Evolutionary conservation across 2,888 invertebrate genomes (phyloP).

Genomic region (Drosophila paramelanica): DNA sequence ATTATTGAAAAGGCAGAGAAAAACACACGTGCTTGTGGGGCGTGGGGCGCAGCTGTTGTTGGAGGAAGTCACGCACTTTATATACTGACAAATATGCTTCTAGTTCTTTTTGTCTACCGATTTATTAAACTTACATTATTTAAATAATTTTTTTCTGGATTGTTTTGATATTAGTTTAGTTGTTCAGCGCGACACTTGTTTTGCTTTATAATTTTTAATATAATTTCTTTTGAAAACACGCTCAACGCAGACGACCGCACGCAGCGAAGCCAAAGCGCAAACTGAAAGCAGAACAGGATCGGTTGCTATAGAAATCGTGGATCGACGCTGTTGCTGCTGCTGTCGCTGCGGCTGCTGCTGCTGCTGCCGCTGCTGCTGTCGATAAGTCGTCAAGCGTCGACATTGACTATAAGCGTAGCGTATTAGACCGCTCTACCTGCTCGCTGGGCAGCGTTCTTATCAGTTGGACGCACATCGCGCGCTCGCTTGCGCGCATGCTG

Average conservation of each 20-base stretch:
- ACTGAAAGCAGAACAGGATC: slow-evolving; percentile 71
- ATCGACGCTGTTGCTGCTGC: slow-evolving; percentile 30
- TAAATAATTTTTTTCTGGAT: slow-evolving; percentile 3
- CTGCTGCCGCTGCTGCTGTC: slow-evolving; percentile 23
- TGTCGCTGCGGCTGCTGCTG: slow-evolving; percentile 5
- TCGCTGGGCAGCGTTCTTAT: slow-evolving; percentile 28
- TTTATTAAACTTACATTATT: slow-evolving; percentile 60
- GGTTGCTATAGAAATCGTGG: slow-evolving; percentile 62
- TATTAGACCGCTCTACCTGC: slow-evolving; percentile 35
- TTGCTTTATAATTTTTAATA: slow-evolving; percentile 5
- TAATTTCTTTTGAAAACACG: slow-evolving; percentile 30
- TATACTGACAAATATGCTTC: neutral
- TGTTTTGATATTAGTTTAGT: slow-evolving; percentile 14
- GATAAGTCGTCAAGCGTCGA: slow-evolving; percentile 20
- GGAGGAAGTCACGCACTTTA: slow-evolving; percentile 20
- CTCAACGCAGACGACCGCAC: slow-evolving; percentile 66
- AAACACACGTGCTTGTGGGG: slow-evolving; percentile 46
- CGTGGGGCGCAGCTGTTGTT: neutral
- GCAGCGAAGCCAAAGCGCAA: slow-evolving; percentile 72
- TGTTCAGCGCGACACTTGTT: slow-evolving; percentile 35
- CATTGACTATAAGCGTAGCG: slow-evolving; percentile 9
- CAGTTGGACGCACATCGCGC: slow-evolving; percentile 33
- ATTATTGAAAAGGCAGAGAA: slow-evolving; percentile 19
- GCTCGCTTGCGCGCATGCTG: slow-evolving; percentile 27
- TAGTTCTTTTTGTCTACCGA: slow-evolving; percentile 1